Evolutionary conservation across 1,140 invertebrate genomes (phyloP).

Genomic region (Drosophila mojavensis): DNA sequence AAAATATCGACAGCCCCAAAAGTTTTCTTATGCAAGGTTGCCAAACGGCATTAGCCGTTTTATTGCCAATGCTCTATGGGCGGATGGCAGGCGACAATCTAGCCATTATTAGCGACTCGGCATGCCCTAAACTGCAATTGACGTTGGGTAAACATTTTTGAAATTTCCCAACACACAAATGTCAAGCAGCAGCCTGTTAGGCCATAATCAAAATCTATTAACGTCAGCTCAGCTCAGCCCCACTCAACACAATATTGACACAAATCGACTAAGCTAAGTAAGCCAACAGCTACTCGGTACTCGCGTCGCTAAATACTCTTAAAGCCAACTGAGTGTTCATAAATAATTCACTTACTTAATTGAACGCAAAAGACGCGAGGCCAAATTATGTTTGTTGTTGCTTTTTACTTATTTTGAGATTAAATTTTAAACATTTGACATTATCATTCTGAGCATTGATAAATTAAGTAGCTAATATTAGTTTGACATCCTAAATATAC

Average conservation of each 20-base stretch:
- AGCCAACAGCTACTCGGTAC: slow-evolving; percentile 28
- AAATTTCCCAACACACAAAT: slow-evolving; percentile 36
- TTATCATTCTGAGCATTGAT: no score
- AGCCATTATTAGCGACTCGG: slow-evolving; percentile 22
- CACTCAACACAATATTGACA: slow-evolving; percentile 51
- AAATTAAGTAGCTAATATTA: no score
- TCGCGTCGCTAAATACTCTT: slow-evolving; percentile 20
- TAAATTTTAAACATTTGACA: no score
- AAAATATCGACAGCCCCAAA: slow-evolving; percentile 70
- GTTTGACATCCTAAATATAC: not conserved
- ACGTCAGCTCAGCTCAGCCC: slow-evolving; percentile 20
- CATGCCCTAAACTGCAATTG: slow-evolving; percentile 56
- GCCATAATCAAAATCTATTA: slow-evolving; percentile 49
- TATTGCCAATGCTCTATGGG: slow-evolving; percentile 42
- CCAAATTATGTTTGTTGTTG: not conserved
- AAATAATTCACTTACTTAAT: slow-evolving; percentile 72
- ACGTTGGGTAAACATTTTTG: slow-evolving; percentile 28
- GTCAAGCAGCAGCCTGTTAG: slow-evolving; percentile 10
- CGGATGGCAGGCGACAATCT: slow-evolving; percentile 38
- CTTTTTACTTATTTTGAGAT: no score
- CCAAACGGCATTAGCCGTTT: slow-evolving; percentile 65
- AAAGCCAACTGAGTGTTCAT: slow-evolving; percentile 49
- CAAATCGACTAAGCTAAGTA: slow-evolving; percentile 34
- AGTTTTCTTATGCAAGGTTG: slow-evolving; percentile 22
- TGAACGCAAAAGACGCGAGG: slow-evolving; percentile 20